Base-by-base conservation (phyloP, 2,888 invertebrate genomes). In the Epinotia brunnichana region DNA sequence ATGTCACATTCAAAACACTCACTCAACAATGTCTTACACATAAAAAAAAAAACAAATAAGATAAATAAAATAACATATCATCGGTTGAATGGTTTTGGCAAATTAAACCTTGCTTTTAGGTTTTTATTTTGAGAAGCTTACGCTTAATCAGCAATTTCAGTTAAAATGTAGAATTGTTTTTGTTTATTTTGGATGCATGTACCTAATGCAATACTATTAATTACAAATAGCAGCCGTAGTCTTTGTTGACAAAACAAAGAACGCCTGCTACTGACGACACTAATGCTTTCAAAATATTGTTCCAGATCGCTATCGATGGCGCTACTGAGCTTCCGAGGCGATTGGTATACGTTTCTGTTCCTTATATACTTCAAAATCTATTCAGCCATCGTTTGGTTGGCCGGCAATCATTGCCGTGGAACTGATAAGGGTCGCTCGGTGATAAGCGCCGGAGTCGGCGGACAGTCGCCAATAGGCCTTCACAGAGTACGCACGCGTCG, bases 401-500 rank as follows among this genome's bases (percentile, higher is more conserved):
- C 90, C 80, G 88, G 91, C 83, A 91, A 92, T 88, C 90, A 92
- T 79, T 92, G 92, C 81, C 91, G 85, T 79, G 86, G 89, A 72
- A 79, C 89, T 91, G 93, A 93, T 93, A 93, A 93, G 90, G 85
- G 85, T 81, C 88, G 84, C 79, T 88, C 90, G 53, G 91, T 92
- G 93, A 93, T 92, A 92, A 91, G 86, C 80, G 84, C 82, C 81
- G 87, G 86, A 81, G 88, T 85, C 73, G 83, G 83, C 83, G 85
- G 82, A 73, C 93, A 93, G 92, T 92, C 90, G 85, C 84, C 88
- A 79, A 86, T 82, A 85, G 84, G 89, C 85, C 83, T 90, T 81
- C 91, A 90, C 67, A 87, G 91, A 89, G 92, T 89, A 83, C 93
- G 93, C 86, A 88, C 93, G 91, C 93, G 92, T 80, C 90, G 90